These are phyloP conservation scores for Pollenia amentaria DNA, from an alignment of 2,888 invertebrate genomes.

Conservation along the genomic window DNA sequence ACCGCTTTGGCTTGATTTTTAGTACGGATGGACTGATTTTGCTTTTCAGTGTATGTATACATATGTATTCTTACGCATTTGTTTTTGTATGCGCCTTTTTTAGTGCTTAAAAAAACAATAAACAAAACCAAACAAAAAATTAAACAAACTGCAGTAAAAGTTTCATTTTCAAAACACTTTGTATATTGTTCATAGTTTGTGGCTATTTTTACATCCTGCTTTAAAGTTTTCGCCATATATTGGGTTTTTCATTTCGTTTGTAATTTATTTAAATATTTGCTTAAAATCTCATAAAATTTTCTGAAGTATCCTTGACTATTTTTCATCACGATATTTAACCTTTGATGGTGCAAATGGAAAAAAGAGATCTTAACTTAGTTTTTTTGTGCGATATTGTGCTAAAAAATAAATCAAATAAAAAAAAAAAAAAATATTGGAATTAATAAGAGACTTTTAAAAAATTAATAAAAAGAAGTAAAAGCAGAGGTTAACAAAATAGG, in stretches of 20 bases:
- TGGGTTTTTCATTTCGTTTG: conserved; percentile 17
- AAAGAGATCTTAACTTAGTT: not conserved
- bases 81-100: not conserved
- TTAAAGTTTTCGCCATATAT: not conserved
- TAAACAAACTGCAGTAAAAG: not conserved
- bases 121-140: not conserved
- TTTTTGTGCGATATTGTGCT: too few species aligned
- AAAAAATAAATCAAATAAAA: too few species aligned
- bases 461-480: too few species aligned
- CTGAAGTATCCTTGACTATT: not conserved
- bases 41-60: too few species aligned
- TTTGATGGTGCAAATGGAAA: not conserved
- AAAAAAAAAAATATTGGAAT: too few species aligned
- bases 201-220: conserved; percentile 33
- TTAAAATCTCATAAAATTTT: not conserved
- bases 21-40: too few species aligned
- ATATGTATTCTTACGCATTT: not conserved
- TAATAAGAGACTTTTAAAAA: too few species aligned
- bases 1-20: too few species aligned
- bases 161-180: conserved; percentile 38
- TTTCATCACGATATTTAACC: not conserved
- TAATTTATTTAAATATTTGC: conserved; percentile 3
- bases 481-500: too few species aligned
- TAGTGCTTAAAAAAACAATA: not conserved
- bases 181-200: conserved; percentile 22